Percentiles rank a stretch among this genome's conserved stretches.
These are phyloP conservation scores for Halesus radiatus DNA, from an alignment of 1,140 invertebrate species.

Conservation along the genomic window DNA sequence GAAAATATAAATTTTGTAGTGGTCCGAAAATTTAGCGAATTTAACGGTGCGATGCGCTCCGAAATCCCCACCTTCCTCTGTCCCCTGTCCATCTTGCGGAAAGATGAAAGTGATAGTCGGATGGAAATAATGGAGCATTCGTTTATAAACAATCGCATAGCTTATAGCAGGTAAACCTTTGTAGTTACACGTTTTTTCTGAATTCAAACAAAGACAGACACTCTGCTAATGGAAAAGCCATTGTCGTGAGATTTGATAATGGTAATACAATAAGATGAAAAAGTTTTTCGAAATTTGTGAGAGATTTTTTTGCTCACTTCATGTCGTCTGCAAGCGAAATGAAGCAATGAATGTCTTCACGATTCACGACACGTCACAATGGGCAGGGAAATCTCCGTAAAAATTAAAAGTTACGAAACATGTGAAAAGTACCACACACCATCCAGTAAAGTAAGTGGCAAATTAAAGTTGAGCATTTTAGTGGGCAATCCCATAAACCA, in stretches of 20 bases:
- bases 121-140: background rate
- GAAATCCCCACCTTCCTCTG: too few species aligned
- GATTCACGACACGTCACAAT: too few species aligned
- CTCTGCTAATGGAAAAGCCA: background rate
- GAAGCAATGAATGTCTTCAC: too few species aligned
- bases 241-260: too few species aligned
- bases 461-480: too few species aligned
- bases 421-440: too few species aligned
- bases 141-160: background rate
- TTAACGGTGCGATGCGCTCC: slow-evolving; percentile 1
- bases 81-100: background rate
- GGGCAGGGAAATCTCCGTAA: too few species aligned
- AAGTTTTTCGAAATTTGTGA: background rate
- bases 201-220: background rate
- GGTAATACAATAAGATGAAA: background rate
- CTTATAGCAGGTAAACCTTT: background rate
- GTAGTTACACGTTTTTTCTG: background rate
- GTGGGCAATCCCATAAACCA: too few species aligned
- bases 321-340: too few species aligned
- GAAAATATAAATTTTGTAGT: background rate
- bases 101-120: slow-evolving; percentile 30
- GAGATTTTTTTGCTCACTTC: background rate
- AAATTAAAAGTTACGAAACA: too few species aligned
- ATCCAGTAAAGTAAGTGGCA: too few species aligned
- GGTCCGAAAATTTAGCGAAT: background rate